Conservation (phyloP, 2,797 vertebrate genomes). For the Ptychadena robeensis region DNA sequence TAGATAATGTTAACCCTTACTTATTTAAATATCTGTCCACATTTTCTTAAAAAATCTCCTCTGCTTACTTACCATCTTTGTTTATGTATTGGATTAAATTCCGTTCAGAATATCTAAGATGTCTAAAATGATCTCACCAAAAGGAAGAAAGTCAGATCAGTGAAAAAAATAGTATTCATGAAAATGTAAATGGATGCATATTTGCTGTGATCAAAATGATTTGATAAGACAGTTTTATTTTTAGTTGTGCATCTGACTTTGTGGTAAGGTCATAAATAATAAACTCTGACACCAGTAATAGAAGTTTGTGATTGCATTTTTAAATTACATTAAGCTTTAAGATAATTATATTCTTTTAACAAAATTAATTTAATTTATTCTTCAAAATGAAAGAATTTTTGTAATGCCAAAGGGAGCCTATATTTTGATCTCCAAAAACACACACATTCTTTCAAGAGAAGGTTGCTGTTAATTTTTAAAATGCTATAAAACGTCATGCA, state of each 20-base stretch:
- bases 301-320: not conserved
- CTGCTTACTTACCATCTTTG: not conserved
- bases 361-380: not conserved
- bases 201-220: not conserved
- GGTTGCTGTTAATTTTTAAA: not conserved
- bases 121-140: not conserved
- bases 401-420: not conserved
- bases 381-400: not conserved
- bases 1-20: not conserved
- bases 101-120: not conserved
- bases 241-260: constrained; percentile 1
- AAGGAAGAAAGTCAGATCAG: not conserved
- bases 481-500: not conserved
- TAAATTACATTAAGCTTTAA: not conserved
- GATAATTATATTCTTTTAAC: not conserved
- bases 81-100: not conserved
- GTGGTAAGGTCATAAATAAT: constrained; percentile 3
- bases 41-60: not conserved
- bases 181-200: constrained; percentile 11
- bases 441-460: not conserved
- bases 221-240: constrained; percentile 1
- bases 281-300: not conserved
- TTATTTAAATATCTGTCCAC: not conserved
- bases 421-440: not conserved
- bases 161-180: constrained; percentile 10